Conservation (phyloP, 2,797 vertebrate species). For the Pyrrhura leucotis region DNA sequence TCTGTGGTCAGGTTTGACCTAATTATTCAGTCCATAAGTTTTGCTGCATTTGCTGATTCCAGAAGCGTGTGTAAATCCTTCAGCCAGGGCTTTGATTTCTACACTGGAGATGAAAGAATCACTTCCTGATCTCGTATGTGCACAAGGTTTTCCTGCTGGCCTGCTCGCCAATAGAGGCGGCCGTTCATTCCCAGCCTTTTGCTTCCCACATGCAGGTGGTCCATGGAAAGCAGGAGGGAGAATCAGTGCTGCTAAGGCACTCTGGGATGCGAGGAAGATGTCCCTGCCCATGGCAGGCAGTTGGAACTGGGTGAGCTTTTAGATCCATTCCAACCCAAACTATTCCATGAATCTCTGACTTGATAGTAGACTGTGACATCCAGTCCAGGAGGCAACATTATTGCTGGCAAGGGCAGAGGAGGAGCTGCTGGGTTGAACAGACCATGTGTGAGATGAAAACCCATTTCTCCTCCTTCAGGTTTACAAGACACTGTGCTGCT, state of each 20-base stretch:
- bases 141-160: accelerated
- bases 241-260: not conserved
- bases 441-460: not conserved
- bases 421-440: not conserved
- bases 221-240: not conserved
- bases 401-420: not conserved
- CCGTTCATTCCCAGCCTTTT: accelerated
- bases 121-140: accelerated
- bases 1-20: not conserved
- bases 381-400: not conserved
- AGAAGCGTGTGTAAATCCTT: not conserved
- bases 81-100: not conserved
- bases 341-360: not conserved
- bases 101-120: accelerated
- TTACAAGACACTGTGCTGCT: not conserved
- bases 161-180: accelerated
- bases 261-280: not conserved
- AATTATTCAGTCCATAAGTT: not conserved
- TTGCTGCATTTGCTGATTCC: not conserved
- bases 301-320: not conserved
- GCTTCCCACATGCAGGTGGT: not conserved
- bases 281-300: not conserved
- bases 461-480: not conserved
- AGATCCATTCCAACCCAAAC: not conserved
- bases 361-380: not conserved